Evolutionary conservation across 2,113 vertebrate species (phyloP), one percentile per base, ranked within the genome.

Genomic region (Megalops atlanticus): DNA sequence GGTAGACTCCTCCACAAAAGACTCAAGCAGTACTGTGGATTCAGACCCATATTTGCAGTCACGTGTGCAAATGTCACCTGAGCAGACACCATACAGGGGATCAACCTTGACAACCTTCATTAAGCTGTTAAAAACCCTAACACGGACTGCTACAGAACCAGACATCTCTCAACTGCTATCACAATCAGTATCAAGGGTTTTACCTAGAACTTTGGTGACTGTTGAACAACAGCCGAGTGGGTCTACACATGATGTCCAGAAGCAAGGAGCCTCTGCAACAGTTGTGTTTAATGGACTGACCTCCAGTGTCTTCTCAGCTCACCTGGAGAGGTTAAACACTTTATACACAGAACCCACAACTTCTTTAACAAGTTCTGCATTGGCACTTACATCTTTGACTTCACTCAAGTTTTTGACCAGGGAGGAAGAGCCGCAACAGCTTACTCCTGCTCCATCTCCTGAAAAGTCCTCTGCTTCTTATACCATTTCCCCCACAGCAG

Each of bases 381-480:
- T 3, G 33, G 33, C 38, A 41, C 12, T 33, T 14, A 71, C 6
- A 24, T 27, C 33, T 27, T 27, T 71, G 36, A 36, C 15, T 21
- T 72, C 77, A 54, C 24, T 70, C 31, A 35, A 43, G 14, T 33
- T 35, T 39, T 54, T 40, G 27, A 79, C n/a, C n/a, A n/a, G n/a
- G n/a, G n/a, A n/a, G n/a, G n/a, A n/a, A n/a, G n/a, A n/a, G n/a
- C n/a, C 77, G 40, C 70, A 47, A 16, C 80, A 81, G 77, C 75
- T 38, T 77, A 27, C 76, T 83, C 47, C 72, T 80, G 74, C 82
- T 74, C 36, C 64, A n/a, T 35, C 70, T 45, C 74, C 1, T 0
- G 33, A 54, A 68, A 47, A 58, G 83, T 83, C 85, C 86, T 77
- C 36, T 18, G 33, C 0, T 41, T 64, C 72, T 75, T 11, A 39